These are phyloP conservation scores for Capromys pilorides DNA, from an alignment of 2,797 vertebrate genomes.

Conservation along the genomic window DNA sequence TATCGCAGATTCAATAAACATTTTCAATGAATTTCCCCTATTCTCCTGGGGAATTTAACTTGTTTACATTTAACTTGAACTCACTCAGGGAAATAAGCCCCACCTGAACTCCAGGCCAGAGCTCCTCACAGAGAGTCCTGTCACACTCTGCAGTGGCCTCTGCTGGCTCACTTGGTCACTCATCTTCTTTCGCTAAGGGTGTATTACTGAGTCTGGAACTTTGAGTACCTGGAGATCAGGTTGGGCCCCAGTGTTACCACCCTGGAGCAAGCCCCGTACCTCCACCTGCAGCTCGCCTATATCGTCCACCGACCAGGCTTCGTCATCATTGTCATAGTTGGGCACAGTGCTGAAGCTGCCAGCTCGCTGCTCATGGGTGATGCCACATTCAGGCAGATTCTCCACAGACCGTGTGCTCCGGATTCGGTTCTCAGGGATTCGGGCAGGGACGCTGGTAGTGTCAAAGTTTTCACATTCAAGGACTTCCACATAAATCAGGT, in stretches of 20 bases:
- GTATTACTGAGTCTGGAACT: not conserved
- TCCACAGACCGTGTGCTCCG: constrained; percentile 96
- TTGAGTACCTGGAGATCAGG: not conserved
- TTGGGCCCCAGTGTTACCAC: not conserved
- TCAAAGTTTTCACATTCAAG: constrained; percentile 98
- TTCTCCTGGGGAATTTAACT: not conserved
- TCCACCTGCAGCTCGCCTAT: constrained; percentile 97
- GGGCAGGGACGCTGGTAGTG: constrained; percentile 91
- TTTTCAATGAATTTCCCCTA: not conserved
- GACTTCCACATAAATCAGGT: constrained; percentile 97
- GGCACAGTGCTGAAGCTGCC: constrained; percentile 94
- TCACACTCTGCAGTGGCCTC: not conserved
- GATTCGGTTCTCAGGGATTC: constrained; percentile 97
- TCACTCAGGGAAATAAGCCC: not conserved
- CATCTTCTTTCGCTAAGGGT: not conserved
- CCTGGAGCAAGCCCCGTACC: constrained; percentile 83
- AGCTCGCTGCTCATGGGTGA: constrained; percentile 91
- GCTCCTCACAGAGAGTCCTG: not conserved
- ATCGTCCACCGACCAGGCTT: constrained; percentile 97
- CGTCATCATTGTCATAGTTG: constrained; percentile 97
- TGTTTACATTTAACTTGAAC: not conserved
- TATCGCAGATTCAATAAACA: not conserved
- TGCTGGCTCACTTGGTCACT: not conserved
- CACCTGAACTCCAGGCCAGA: not conserved
- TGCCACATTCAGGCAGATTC: constrained; percentile 94